phyloP scores from a whole-genome alignment of 2,113 vertebrate species.

The Zeus faber region DNA sequence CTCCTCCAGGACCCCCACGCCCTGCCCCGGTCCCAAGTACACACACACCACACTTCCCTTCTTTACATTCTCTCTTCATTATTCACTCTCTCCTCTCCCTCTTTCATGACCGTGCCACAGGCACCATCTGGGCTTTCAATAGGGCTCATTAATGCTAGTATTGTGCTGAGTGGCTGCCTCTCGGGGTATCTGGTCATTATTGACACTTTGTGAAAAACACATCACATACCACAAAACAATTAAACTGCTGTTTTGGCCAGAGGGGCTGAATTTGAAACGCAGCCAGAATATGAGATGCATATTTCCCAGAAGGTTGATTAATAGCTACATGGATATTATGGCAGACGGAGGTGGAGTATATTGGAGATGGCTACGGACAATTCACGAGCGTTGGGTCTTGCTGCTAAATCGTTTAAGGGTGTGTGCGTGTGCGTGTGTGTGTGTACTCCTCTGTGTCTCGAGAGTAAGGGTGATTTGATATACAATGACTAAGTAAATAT shows the following conservation, averaged over 20 bases:
- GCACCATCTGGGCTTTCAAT: conserved; percentile 70
- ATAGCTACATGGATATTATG: no score
- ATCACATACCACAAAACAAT: conserved; percentile 62
- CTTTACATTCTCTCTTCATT: conserved; percentile 16
- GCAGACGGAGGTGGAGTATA: conserved; percentile 32
- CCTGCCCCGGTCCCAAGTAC: conserved; percentile 19
- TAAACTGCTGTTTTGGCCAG: conserved; percentile 46
- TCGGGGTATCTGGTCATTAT: conserved; percentile 64
- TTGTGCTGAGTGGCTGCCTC: conserved; percentile 51
- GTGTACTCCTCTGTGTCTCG: not conserved
- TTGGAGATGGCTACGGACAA: conserved; percentile 24
- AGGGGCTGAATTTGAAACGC: conserved; percentile 58
- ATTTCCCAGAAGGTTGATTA: conserved; percentile 34
- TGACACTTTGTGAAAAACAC: conserved; percentile 61
- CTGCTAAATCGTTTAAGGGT: conserved; percentile 27
- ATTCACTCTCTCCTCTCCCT: conserved; percentile 23
- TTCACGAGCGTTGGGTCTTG: conserved; percentile 20
- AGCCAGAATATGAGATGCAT: conserved; percentile 45
- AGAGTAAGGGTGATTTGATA: no score
- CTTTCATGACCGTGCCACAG: conserved; percentile 22
- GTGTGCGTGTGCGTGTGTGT: conserved; percentile 11
- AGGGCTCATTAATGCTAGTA: conserved; percentile 65
- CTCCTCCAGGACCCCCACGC: conserved; percentile 9
- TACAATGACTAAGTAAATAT: no score
- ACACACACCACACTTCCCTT: conserved; percentile 16